Conservation (phyloP, 2,888 invertebrate genomes). For the Rhyacophila evoluta region DNA sequence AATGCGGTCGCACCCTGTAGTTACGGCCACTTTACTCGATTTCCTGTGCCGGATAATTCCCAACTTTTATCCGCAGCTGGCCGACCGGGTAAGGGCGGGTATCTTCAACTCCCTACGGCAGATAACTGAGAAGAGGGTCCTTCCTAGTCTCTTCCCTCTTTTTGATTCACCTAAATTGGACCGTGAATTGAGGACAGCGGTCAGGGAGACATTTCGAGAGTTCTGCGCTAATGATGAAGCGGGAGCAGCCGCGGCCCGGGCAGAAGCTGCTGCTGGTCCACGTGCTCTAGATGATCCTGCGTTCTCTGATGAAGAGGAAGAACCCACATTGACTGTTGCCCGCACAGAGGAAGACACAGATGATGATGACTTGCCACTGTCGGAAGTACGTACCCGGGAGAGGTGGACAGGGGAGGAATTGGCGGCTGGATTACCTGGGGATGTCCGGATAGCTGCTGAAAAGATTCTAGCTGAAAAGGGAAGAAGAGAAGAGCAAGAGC, state of each 20-base stretch:
- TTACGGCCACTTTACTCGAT: constrained; percentile 89
- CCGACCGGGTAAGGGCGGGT: constrained; percentile 83
- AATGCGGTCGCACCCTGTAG: constrained; percentile 90
- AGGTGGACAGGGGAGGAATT: constrained; percentile 72
- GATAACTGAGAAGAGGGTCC: constrained; percentile 92
- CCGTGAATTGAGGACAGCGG: constrained; percentile 83
- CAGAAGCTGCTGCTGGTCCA: constrained; percentile 66
- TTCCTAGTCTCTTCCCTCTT: constrained; percentile 85
- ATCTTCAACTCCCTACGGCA: constrained; percentile 86
- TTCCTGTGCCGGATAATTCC: constrained; percentile 93
- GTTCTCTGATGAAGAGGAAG: constrained; percentile 90
- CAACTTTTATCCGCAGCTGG: constrained; percentile 84
- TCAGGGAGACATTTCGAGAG: constrained; percentile 92
- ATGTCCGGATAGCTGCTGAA: constrained; percentile 65
- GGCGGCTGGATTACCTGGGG: constrained; percentile 65
- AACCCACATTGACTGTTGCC: constrained; percentile 62
- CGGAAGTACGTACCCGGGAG: constrained; percentile 79
- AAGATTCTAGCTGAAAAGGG: constrained; percentile 63
- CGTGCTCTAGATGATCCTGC: constrained; percentile 73
- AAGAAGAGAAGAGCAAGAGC: constrained; percentile 58
- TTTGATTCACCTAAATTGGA: constrained; percentile 92
- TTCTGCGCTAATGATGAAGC: constrained; percentile 78
- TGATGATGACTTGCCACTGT: constrained; percentile 82
- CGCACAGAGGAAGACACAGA: constrained; percentile 75
- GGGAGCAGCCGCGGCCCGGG: constrained; percentile 62